Evolutionary conservation across 2,888 invertebrate genomes (phyloP), one percentile per base, ranked within the genome.

Genomic region (Iphiclides podalirius): DNA sequence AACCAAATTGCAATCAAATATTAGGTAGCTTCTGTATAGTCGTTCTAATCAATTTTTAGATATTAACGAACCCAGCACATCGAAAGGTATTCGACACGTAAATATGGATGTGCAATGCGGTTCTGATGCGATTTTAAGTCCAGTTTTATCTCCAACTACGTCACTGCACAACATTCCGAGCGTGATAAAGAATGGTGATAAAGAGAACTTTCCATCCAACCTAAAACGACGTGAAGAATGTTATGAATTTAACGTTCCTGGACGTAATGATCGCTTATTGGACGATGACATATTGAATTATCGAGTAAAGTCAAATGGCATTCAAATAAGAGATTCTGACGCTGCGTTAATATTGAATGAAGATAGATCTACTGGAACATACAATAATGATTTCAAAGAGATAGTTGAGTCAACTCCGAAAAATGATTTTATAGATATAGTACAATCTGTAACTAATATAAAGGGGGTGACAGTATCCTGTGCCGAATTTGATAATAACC

Each of bases 61-160:
- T 70, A 73, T 86, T 52, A 76, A 87, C 54, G 86, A 87, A 66
- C 87, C 88, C 1, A 83, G 80, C 52, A 87, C 88, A 47, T 88
- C 88, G n/a, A 85, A 83, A 67, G 88, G 88, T 16, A 68, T 87
- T 48, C 78, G 82, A 16, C 83, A 79, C 53, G 51, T 73, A 15
- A 71, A 72, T 46, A 75, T 74, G 63, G 86, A 87, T 55, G 82
- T 74, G 2, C 87, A 87, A 58, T 88, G 88, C 57, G 85, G 87
- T 9, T 73, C 85, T 4, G 86, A 86, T 47, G 41, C 55, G n/a
- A 54, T 53, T 8, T 56, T 63, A 2, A 49, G 61, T 52, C 60
- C 72, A 1, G 61, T 63, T 53, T 42, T 73, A 15, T 72, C 80
- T 12, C 63, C 75, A 3, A 67, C 72, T 8, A 70, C 76, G 4